Percentiles rank a stretch among this genome's conserved stretches.
Conservation (phyloP, 2,888 invertebrate species). For the Timandra comae region DNA sequence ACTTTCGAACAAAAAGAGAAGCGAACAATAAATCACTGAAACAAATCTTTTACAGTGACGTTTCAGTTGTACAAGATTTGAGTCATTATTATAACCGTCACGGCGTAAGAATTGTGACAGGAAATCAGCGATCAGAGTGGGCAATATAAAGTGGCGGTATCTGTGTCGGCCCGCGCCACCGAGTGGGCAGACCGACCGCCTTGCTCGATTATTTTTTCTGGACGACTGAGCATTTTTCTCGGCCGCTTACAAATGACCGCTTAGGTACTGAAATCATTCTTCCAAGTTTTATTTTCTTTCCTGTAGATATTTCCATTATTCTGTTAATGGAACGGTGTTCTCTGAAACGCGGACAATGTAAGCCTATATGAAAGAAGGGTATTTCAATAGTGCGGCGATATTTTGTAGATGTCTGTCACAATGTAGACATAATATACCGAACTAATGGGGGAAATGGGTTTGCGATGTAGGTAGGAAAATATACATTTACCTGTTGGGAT, state of each 20-base stretch:
- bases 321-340: conserved; percentile 64
- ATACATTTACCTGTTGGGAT: too few species aligned
- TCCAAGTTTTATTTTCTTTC: conserved; percentile 59
- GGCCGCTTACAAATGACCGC: conserved; percentile 68
- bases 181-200: conserved; percentile 19
- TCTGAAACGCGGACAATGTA: conserved; percentile 56
- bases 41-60: conserved; percentile 7
- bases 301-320: conserved; percentile 62
- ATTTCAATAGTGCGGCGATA: conserved; percentile 5
- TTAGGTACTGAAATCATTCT: conserved; percentile 63
- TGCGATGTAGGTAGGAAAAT: too few species aligned
- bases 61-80: conserved; percentile 12
- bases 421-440: too few species aligned
- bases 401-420: too few species aligned
- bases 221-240: conserved; percentile 66
- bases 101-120: conserved; percentile 19
- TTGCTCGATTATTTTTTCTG: conserved; percentile 62
- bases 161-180: conserved; percentile 7
- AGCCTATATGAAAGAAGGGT: conserved; percentile 35
- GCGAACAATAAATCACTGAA: conserved; percentile 9
- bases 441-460: too few species aligned
- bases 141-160: conserved; percentile 15
- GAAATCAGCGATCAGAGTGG: conserved; percentile 22
- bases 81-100: conserved; percentile 19
- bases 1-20: conserved; percentile 5